A percentile compares a stretch with the other conserved stretches of the same genome.
phyloP scores from a whole-genome alignment of 2,797 vertebrate species.

The Enteromius anoplus region DNA sequence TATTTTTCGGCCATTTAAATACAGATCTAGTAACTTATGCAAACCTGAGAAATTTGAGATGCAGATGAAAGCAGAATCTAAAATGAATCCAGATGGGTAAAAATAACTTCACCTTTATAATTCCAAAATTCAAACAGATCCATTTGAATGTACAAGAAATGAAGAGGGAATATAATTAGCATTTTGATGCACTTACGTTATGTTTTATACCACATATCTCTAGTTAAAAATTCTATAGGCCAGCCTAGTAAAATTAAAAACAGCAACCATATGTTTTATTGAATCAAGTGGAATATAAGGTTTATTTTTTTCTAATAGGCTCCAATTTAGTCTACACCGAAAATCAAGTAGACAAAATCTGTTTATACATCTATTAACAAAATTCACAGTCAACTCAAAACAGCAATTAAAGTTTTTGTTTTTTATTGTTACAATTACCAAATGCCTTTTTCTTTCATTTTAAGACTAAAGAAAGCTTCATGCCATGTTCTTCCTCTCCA shows the following conservation, averaged over 20 bases:
- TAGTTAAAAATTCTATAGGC: background rate
- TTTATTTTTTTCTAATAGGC: background rate
- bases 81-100: background rate
- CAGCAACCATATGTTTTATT: background rate
- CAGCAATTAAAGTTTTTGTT: too few species aligned
- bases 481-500: background rate
- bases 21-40: background rate
- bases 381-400: background rate
- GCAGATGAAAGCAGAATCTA: background rate
- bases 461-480: background rate
- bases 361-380: background rate
- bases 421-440: background rate
- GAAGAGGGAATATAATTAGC: background rate
- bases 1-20: background rate
- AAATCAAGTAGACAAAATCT: background rate
- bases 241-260: background rate
- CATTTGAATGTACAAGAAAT: background rate
- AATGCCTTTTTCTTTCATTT: background rate
- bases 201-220: background rate
- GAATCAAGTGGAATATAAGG: background rate
- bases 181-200: background rate
- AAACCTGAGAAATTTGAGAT: constrained; percentile 20
- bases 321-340: too few species aligned
- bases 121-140: background rate
- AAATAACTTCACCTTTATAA: background rate